Evolutionary conservation across 2,888 invertebrate species (phyloP).

Genomic region (Eupithecia centaureata): DNA sequence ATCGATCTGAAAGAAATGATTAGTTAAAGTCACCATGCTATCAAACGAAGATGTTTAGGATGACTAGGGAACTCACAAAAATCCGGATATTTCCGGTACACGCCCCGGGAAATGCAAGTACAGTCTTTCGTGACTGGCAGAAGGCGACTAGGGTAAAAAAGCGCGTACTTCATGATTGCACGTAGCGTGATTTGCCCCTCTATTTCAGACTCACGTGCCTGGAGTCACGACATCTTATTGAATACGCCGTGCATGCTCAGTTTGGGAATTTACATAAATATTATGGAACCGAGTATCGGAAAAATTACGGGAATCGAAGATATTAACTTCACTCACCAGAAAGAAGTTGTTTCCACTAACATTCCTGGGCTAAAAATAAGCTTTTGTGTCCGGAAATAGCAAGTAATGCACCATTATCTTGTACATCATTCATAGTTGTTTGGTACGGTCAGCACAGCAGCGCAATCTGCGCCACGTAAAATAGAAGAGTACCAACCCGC

Average conservation of each 20-base stretch:
- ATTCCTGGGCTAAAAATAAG: constrained; percentile 5
- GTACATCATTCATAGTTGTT: constrained; percentile 2
- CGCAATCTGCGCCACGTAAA: neutral
- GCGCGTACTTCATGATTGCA: constrained; percentile 61
- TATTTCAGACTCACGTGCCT: constrained; percentile 64
- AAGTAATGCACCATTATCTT: constrained; percentile 15
- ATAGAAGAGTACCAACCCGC: neutral
- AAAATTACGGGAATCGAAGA: neutral
- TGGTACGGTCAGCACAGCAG: constrained; percentile 15
- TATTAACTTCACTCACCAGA: neutral
- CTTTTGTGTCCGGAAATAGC: constrained; percentile 19
- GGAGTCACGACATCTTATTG: constrained; percentile 75
- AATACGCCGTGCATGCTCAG: constrained; percentile 45
- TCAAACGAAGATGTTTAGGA: constrained; percentile 8
- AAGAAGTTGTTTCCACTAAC: neutral
- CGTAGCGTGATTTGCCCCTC: constrained; percentile 75
- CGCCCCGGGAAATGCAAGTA: constrained; percentile 47
- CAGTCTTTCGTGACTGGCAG: constrained; percentile 66
- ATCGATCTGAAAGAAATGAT: constrained; percentile 78
- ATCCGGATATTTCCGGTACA: constrained; percentile 26
- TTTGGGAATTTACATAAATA: constrained; percentile 58
- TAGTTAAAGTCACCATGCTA: neutral
- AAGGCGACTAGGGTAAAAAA: constrained; percentile 67
- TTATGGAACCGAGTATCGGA: constrained; percentile 41
- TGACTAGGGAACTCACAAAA: constrained; percentile 46